Base-by-base conservation (phyloP, 92 coral and sea anemone species). In the Scolanthus callimorphus region DNA sequence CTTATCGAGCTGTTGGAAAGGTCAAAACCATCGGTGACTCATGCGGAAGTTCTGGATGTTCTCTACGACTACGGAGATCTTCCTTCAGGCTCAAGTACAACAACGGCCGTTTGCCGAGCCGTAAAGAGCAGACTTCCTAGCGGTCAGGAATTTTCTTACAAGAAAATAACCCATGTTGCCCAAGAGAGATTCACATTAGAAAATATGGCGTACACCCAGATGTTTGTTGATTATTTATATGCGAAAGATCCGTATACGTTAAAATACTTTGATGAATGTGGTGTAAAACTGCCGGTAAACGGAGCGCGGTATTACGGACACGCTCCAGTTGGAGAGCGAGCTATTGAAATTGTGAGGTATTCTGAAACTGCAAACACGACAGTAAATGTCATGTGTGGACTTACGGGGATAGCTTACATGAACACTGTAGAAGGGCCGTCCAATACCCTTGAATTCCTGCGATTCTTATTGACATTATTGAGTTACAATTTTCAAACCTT, bases 241-340 rank as follows among this genome's bases (percentile, higher is more conserved):
- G 57, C 49, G 23, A 75, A 75, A 55, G 65, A 69, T 62, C 70
- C 79, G 27, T 68, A 66, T 50, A 62, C 45, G 20, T 57, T 57
- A 17, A 76, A 82, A 31, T 69, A 49, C 50, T 76, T 82, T 48
- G 83, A 82, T 15, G 78, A 75, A 55, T 69, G 72, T 67, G 88
- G 77, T 20, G 49, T 81, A 37, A 81, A 81, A 61, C 72, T 60
- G 19, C 88, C 73, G n/a, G 47, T 45, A 27, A 62, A 47, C 58
- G 70, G 55, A 39, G 41, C 13, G 38, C 69, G 68, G 11, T 67
- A 31, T 13, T 67, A 73, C 29, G 88, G 88, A 17, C 81, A 80
- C 27, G 75, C 86, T 11, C 65, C 70, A 29, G 29, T 64, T 20
- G 64, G 64, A 12, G 81, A 79, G 60, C 38, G 65, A 38, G 75